A percentile compares a stretch with the other conserved stretches of the same genome.
Conservation (phyloP, 2,888 invertebrate genomes). For the Lapara coniferarum region DNA sequence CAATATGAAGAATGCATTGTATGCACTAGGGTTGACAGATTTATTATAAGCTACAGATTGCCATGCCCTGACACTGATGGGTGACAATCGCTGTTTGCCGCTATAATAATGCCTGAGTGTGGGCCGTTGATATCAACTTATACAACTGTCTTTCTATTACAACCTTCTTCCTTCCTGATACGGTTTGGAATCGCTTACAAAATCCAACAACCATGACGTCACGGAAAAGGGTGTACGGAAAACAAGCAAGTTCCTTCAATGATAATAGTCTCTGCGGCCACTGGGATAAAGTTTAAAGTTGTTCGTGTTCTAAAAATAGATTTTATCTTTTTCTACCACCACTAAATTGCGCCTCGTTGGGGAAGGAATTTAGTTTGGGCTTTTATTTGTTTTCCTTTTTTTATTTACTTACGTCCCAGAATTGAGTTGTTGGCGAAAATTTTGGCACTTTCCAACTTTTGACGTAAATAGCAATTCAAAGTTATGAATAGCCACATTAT, state of each 20-base stretch:
- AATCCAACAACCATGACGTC: slow-evolving; percentile 24
- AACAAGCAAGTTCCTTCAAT: not conserved
- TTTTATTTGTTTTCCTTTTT: slow-evolving; percentile 25
- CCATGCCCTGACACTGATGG: slow-evolving; percentile 15
- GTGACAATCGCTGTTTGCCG: slow-evolving; percentile 22
- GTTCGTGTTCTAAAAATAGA: slow-evolving; percentile 27
- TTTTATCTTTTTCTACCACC: slow-evolving; percentile 23
- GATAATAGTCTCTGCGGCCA: slow-evolving; percentile 14
- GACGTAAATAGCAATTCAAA: not conserved
- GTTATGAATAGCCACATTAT: not conserved
- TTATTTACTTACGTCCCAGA: slow-evolving; percentile 18
- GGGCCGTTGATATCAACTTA: slow-evolving; percentile 18
- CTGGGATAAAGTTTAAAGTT: slow-evolving; percentile 24
- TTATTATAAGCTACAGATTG: slow-evolving; percentile 17
- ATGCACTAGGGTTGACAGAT: slow-evolving; percentile 18
- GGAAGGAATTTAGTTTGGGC: slow-evolving; percentile 2
- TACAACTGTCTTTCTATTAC: not conserved
- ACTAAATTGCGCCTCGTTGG: slow-evolving; percentile 23
- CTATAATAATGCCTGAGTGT: slow-evolving; percentile 17
- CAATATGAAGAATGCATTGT: slow-evolving; percentile 11
- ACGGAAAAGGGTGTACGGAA: slow-evolving; percentile 29
- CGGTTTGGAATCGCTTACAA: not conserved
- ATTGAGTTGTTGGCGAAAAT: not conserved
- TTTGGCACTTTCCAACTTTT: not conserved
- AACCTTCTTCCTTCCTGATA: slow-evolving; percentile 1